Conservation (phyloP, 2,113 vertebrate genomes). For the Oryzias woworae region DNA sequence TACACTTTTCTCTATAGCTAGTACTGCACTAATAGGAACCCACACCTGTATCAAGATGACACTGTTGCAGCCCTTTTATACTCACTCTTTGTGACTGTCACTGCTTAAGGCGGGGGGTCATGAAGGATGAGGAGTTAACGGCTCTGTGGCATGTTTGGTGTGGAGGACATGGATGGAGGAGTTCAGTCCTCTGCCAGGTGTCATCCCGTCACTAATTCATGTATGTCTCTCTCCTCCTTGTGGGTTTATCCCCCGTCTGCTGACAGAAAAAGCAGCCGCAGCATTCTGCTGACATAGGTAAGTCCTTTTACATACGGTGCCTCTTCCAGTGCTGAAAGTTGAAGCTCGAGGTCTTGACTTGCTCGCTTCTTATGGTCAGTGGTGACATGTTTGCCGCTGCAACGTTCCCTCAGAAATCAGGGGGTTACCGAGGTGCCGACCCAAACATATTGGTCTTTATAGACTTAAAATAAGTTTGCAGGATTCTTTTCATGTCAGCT, state of each 20-base stretch:
- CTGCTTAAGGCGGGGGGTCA: constrained; percentile 48
- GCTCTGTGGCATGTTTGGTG: constrained; percentile 30
- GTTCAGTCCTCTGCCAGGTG: constrained; percentile 58
- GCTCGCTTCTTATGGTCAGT: constrained; percentile 45
- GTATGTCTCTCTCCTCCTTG: constrained; percentile 77
- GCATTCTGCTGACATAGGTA: constrained; percentile 79
- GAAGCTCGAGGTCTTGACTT: constrained; percentile 56
- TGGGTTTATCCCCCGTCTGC: constrained; percentile 74
- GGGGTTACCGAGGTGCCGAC: constrained; percentile 30
- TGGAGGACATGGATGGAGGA: constrained; percentile 48
- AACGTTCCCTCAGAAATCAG: constrained; percentile 34
- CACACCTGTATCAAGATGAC: constrained; percentile 4
- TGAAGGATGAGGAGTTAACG: constrained; percentile 27
- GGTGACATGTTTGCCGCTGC: constrained; percentile 50
- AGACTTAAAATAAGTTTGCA: constrained; percentile 15
- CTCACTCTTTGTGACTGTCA: constrained; percentile 33
- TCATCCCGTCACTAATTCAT: constrained; percentile 76
- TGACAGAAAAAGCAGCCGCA: constrained; percentile 79
- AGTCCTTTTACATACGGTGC: constrained; percentile 64
- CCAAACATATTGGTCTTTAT: constrained; percentile 17
- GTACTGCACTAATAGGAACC: constrained; percentile 53
- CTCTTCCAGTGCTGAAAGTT: constrained; percentile 43
- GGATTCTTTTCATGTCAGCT: constrained; percentile 6
- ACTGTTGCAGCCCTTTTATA: constrained; percentile 2
- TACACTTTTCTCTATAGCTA: neutral